These are phyloP conservation scores for Leptinotarsa undecemlineata DNA, from an alignment of 1,140 invertebrate species.

Conservation along the genomic window DNA sequence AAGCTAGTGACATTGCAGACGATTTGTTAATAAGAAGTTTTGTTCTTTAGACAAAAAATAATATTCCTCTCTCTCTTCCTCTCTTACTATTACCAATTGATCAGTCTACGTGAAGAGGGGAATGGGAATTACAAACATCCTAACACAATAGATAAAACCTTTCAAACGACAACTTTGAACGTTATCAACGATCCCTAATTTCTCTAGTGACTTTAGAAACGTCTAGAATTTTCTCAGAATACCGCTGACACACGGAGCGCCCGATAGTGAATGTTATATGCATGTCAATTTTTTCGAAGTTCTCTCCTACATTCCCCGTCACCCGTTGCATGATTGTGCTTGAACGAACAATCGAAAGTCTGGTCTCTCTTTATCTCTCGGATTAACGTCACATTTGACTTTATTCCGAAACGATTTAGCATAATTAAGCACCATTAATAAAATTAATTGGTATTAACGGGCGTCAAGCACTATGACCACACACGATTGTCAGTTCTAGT, in stretches of 20 bases:
- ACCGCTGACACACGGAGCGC: constrained; percentile 52
- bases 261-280: constrained; percentile 47
- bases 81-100: too few species aligned
- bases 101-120: too few species aligned
- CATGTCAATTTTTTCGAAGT: constrained; percentile 35
- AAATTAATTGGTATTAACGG: constrained; percentile 21
- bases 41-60: too few species aligned
- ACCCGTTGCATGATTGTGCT: constrained; percentile 19
- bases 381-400: constrained; percentile 23
- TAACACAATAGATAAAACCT: too few species aligned
- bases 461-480: constrained; percentile 33
- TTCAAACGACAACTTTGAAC: too few species aligned
- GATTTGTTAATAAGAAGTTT: too few species aligned
- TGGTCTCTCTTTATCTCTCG: not conserved
- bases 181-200: too few species aligned
- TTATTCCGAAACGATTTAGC: constrained; percentile 23
- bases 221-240: constrained; percentile 44
- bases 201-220: not conserved
- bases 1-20: too few species aligned
- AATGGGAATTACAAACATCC: too few species aligned
- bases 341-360: constrained; percentile 24
- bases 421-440: constrained; percentile 28
- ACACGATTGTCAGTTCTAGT: constrained; percentile 39
- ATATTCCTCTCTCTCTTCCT: too few species aligned
- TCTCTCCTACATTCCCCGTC: not conserved